Evolutionary conservation across 2,797 vertebrate species (phyloP).

Genomic region (Hoplostethus mediterraneus): DNA sequence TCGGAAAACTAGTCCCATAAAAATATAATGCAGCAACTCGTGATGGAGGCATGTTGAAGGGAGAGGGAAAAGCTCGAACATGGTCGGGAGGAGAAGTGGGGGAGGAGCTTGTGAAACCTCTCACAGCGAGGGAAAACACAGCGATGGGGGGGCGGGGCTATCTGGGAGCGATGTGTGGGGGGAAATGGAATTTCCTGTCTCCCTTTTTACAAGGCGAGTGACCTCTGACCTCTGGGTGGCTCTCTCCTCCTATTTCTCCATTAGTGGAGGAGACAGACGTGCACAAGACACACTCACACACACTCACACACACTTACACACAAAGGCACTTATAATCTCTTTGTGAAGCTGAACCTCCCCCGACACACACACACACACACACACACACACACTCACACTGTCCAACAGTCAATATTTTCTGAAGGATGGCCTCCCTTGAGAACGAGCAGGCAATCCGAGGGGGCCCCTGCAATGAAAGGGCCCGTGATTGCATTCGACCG

Average conservation of each 20-base stretch:
- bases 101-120: background rate
- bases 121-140: constrained; percentile 33
- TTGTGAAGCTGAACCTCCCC: constrained; percentile 48
- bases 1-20: background rate
- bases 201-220: constrained; percentile 58
- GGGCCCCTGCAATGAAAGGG: constrained; percentile 80
- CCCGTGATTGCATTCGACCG: constrained; percentile 87
- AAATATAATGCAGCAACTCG: constrained; percentile 3
- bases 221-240: constrained; percentile 67
- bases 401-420: constrained; percentile 87
- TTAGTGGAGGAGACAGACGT: constrained; percentile 60
- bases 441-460: constrained; percentile 81
- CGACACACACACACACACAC: constrained; percentile 56
- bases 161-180: constrained; percentile 49
- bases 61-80: background rate
- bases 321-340: constrained; percentile 71
- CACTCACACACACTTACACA: constrained; percentile 9
- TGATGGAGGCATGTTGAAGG: background rate
- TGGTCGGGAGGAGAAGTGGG: background rate
- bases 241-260: constrained; percentile 67
- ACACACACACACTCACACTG: constrained; percentile 46
- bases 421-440: constrained; percentile 82
- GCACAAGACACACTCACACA: constrained; percentile 40
- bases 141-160: constrained; percentile 5
- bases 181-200: constrained; percentile 72